Evolutionary conservation across 2,888 invertebrate genomes (phyloP), one percentile per base, ranked within the genome.

Genomic region (Falcaria lacertinaria): DNA sequence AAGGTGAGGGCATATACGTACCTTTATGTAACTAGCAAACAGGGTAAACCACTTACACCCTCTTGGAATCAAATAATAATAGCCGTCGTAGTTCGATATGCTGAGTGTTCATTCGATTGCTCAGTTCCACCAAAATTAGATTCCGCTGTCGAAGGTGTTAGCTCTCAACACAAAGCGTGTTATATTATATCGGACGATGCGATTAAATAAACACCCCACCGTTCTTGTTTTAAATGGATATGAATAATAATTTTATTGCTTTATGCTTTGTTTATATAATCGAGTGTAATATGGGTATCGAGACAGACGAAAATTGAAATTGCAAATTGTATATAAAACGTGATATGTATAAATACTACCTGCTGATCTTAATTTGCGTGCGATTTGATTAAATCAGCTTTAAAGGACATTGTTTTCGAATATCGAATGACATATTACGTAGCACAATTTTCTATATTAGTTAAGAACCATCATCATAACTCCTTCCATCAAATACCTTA

Each of bases 161-260:
- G 47, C 55, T 61, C 48, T 63, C 37, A 50, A 64, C 67, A 67
- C 64, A 68, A 60, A 60, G 52, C n/a, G n/a, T n/a, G n/a, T 54
- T 51, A 41, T 48, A 47, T 47, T 54, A 56, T 50, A 41, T 39
- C 41, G 40, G 40, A 50, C 54, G 52, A 61, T 55, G 53, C 57
- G 50, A 60, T 63, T 63, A 60, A 58, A 57, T 62, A 63, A 67
- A 65, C 56, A 64, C 54, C 46, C 49, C 46, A 48, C 50, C 48
- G 6, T 11, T 47, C 43, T 47, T 44, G 41, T 50, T 47, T 35
- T 28, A 41, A 35, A 35, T 32, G 17, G 34, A n/a, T 41, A 41
- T 16, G 28, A 28, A 19, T 19, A n/a, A 33, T 32, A 32, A 13
- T 5, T 13, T n/a, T n/a, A n/a, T n/a, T n/a, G n/a, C n/a, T n/a